phyloP scores from a whole-genome alignment of 2,113 vertebrate genomes.

The Monopterus albus region DNA sequence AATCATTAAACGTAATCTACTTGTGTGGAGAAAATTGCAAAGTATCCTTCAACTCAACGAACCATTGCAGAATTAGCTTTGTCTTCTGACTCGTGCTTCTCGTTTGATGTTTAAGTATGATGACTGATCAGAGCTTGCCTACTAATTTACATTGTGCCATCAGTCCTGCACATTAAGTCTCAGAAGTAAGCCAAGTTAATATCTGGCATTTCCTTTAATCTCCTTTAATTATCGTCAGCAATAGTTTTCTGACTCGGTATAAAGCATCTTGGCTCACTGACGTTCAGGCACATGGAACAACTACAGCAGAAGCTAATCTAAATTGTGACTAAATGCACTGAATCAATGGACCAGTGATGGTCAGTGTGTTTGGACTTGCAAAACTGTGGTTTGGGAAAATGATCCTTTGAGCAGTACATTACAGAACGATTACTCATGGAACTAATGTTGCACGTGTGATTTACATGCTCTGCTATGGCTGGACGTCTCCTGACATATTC shows the following conservation, averaged over 20 bases:
- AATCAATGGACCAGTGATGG: slow-evolving; percentile 4
- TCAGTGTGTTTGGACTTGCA: background rate
- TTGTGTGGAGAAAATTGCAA: slow-evolving; percentile 35
- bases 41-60: slow-evolving; percentile 35
- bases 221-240: slow-evolving; percentile 27
- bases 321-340: slow-evolving; percentile 11
- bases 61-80: slow-evolving; percentile 41
- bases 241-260: slow-evolving; percentile 16
- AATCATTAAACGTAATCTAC: slow-evolving; percentile 53
- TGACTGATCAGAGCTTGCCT: slow-evolving; percentile 43
- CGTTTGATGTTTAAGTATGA: slow-evolving; percentile 51
- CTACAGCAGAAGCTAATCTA: slow-evolving; percentile 31
- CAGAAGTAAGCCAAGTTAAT: slow-evolving; percentile 46
- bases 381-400: no score
- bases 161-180: slow-evolving; percentile 33
- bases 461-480: no score
- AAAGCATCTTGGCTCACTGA: no score
- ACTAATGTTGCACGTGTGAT: no score
- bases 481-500: no score
- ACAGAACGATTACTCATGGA: background rate
- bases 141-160: slow-evolving; percentile 8
- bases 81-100: slow-evolving; percentile 31
- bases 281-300: no score
- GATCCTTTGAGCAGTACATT: background rate
- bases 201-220: slow-evolving; percentile 56